Percentiles rank a stretch among this genome's conserved stretches.
phyloP scores from a whole-genome alignment of 2,797 vertebrate genomes.

The Eupleurogrammus muticus region DNA sequence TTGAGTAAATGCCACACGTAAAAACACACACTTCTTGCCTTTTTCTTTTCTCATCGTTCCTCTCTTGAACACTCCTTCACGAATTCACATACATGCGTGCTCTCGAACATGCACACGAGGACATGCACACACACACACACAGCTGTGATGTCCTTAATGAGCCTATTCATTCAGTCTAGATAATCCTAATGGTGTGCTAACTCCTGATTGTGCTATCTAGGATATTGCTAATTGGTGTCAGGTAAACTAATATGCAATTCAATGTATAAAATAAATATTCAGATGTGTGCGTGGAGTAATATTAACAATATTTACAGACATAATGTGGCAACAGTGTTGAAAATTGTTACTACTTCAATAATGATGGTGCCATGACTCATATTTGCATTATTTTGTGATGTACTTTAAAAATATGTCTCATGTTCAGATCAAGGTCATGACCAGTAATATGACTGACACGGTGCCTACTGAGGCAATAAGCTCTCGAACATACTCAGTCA shows the following conservation, averaged over 20 bases:
- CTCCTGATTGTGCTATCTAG: constrained; percentile 49
- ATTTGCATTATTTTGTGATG: no score
- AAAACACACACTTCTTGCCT: background rate
- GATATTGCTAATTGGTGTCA: constrained; percentile 59
- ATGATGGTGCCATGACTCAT: no score
- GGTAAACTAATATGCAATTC: constrained; percentile 47
- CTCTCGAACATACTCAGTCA: no score
- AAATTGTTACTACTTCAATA: no score
- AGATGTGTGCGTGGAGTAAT: background rate
- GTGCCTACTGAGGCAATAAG: no score
- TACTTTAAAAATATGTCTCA: no score
- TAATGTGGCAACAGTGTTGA: no score
- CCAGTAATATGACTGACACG: no score
- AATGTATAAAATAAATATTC: constrained; percentile 9
- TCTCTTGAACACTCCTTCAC: background rate
- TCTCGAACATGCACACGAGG: background rate
- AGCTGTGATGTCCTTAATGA: constrained; percentile 53
- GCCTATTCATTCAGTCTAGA: constrained; percentile 55
- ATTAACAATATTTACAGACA: no score
- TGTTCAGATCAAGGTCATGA: no score
- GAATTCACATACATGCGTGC: background rate
- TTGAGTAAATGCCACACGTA: constrained; percentile 31
- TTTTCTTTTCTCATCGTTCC: constrained; percentile 3
- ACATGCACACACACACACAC: background rate
- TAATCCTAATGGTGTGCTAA: constrained; percentile 60